These are phyloP conservation scores for Cancer borealis DNA, from an alignment of 2,888 invertebrate genomes.

Conservation along the genomic window DNA sequence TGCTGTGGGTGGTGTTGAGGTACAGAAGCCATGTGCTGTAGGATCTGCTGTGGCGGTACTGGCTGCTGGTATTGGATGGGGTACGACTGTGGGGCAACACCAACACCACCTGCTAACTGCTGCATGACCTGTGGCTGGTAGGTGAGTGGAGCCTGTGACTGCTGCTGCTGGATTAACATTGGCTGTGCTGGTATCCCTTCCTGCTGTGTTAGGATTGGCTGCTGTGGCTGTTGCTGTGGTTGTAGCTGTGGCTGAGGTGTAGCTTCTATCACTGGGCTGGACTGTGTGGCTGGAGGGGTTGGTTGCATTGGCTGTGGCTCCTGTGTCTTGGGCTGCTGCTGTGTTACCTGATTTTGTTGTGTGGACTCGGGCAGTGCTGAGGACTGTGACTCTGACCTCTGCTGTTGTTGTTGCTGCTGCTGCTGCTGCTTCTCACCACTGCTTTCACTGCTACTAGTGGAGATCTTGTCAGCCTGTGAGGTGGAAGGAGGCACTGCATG, in stretches of 20 bases:
- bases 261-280: constrained; percentile 4
- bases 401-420: constrained; percentile 38
- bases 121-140: constrained; percentile 62
- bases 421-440: constrained; percentile 62
- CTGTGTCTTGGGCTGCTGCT: constrained; percentile 47
- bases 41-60: constrained; percentile 45
- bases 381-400: neutral
- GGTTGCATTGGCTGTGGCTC: constrained; percentile 44
- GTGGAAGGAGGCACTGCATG: neutral
- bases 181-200: constrained; percentile 38
- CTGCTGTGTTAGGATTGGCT: constrained; percentile 2
- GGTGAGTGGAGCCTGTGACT: constrained; percentile 56
- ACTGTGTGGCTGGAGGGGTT: constrained; percentile 11
- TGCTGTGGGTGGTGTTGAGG: constrained; percentile 55
- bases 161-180: constrained; percentile 57
- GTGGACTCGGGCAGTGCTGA: neutral
- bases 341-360: constrained; percentile 38
- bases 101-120: constrained; percentile 53
- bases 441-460: constrained; percentile 72
- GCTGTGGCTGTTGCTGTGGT: constrained; percentile 53
- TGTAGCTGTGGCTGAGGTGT: constrained; percentile 5
- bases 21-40: constrained; percentile 46
- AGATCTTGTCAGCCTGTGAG: constrained; percentile 60
- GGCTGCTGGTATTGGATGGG: constrained; percentile 58
- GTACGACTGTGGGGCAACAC: constrained; percentile 39